Percentiles rank a stretch among this genome's conserved stretches.
Conservation (phyloP, 2,888 invertebrate genomes). For the Celastrina argiolus region DNA sequence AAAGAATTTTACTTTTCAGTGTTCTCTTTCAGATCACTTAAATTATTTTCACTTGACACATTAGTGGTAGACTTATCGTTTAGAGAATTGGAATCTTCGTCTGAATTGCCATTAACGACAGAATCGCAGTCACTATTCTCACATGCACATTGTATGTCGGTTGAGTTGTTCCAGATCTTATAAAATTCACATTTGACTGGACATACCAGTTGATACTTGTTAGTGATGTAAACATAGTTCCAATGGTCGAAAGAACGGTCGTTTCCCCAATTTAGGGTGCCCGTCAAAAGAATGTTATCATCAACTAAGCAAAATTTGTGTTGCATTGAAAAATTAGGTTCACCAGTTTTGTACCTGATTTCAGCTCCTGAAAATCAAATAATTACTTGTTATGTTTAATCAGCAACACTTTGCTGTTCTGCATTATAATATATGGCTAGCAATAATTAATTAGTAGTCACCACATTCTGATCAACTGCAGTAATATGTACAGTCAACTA, state of each 20-base stretch:
- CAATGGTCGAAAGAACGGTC: slow-evolving; percentile 83
- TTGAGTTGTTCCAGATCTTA: slow-evolving; percentile 72
- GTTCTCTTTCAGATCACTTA: neutral
- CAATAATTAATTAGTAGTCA: no score
- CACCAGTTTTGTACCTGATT: slow-evolving; percentile 66
- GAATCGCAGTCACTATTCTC: slow-evolving; percentile 37
- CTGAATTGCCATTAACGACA: slow-evolving; percentile 35
- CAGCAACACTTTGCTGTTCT: neutral
- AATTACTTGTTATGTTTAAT: neutral
- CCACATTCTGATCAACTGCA: neutral
- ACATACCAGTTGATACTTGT: slow-evolving; percentile 71
- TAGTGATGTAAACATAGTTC: slow-evolving; percentile 83
- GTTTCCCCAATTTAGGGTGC: slow-evolving; percentile 87
- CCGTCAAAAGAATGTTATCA: slow-evolving; percentile 78
- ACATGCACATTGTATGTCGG: slow-evolving; percentile 35
- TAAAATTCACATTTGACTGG: slow-evolving; percentile 79
- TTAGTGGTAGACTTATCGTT: neutral
- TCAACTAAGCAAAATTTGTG: slow-evolving; percentile 88
- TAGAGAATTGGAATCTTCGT: slow-evolving; percentile 31
- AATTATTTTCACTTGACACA: slow-evolving; percentile 1
- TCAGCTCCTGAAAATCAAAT: slow-evolving; percentile 70
- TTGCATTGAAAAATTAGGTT: slow-evolving; percentile 80
- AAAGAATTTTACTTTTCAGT: neutral
- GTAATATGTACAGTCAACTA: neutral
- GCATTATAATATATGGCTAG: no score